These are phyloP conservation scores for Alcedo atthis DNA, from an alignment of 2,797 vertebrate genomes.

Conservation along the genomic window DNA sequence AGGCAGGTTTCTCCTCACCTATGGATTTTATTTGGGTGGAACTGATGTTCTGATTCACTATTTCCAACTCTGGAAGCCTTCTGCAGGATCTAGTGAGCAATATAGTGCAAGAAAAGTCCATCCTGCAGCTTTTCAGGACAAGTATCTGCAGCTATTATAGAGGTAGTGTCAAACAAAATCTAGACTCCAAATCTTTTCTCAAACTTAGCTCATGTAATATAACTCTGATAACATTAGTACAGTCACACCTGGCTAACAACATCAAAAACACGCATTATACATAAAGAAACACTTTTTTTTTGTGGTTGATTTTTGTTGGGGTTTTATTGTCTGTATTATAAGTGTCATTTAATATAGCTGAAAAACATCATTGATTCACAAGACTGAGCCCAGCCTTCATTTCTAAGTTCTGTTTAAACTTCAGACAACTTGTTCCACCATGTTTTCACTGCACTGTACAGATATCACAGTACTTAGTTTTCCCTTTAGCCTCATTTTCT, in stretches of 20 bases:
- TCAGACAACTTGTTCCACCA: background rate
- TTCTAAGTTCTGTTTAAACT: background rate
- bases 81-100: background rate
- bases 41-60: background rate
- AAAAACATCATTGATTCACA: background rate
- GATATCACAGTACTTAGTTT: background rate
- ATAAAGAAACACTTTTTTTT: background rate
- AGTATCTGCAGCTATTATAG: background rate
- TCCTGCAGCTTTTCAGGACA: background rate
- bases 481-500: background rate
- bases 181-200: background rate
- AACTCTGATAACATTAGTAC: background rate
- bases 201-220: background rate
- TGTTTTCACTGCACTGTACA: background rate
- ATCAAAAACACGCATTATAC: background rate
- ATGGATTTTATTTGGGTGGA: background rate
- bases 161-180: background rate
- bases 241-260: background rate
- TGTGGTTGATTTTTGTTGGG: too few relatives aligned
- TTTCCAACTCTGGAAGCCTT: background rate
- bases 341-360: background rate
- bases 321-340: background rate
- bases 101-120: background rate
- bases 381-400: background rate
- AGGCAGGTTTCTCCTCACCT: constrained; percentile 23